These are phyloP conservation scores for Theristus sp. DNA, from an alignment of 2,888 invertebrate genomes.

Conservation along the genomic window DNA sequence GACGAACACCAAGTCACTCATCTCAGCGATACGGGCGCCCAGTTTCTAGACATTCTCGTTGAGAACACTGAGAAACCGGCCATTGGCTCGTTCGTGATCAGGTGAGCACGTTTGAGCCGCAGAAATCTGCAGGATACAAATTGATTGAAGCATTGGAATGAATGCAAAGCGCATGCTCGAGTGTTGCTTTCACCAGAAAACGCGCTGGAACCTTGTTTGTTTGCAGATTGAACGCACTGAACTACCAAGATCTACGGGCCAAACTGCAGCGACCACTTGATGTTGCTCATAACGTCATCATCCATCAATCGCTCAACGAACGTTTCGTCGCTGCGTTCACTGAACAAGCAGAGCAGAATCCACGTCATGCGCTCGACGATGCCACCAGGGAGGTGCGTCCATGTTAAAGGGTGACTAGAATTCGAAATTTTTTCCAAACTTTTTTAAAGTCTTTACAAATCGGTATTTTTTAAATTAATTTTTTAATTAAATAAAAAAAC, in stretches of 20 bases:
- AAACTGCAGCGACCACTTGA: constrained; percentile 48
- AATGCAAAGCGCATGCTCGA: too few species aligned
- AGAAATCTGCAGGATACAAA: too few species aligned
- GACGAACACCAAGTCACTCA: constrained; percentile 39
- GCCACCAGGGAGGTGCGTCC: neutral
- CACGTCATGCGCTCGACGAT: neutral
- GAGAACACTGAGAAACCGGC: constrained; percentile 10
- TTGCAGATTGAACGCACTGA: constrained; percentile 51
- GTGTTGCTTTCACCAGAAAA: neutral
- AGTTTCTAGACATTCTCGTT: constrained; percentile 62
- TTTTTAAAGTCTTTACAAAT: too few species aligned
- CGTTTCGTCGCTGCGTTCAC: constrained; percentile 65
- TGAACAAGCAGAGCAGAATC: constrained; percentile 38
- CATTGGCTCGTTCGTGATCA: constrained; percentile 13
- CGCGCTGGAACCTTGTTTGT: too few species aligned
- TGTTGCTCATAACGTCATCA: constrained; percentile 48
- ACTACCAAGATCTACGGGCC: constrained; percentile 56
- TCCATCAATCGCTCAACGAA: constrained; percentile 58
- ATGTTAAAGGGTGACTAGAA: too few species aligned
- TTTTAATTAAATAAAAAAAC: too few species aligned
- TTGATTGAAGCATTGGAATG: neutral
- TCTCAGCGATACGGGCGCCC: constrained; percentile 49
- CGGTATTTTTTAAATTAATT: too few species aligned
- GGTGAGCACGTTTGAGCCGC: too few species aligned
- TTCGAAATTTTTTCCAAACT: too few species aligned